Evolutionary conservation across 2,113 vertebrate genomes (phyloP), one percentile per base, ranked within the genome.

Genomic region (Prinia subflava): DNA sequence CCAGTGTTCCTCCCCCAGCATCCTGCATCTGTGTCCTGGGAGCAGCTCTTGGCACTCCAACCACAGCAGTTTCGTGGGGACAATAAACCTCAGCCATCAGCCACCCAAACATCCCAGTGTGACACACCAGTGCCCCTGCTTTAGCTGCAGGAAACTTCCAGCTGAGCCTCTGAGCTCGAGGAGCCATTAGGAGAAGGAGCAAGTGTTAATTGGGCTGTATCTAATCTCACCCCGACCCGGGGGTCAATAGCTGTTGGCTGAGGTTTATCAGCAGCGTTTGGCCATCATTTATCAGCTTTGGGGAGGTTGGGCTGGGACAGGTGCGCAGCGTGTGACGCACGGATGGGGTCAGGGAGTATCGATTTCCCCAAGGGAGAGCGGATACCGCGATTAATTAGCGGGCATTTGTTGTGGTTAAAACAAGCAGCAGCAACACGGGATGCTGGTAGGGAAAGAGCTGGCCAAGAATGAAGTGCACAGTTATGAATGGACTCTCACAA

Each of bases 221-320:
- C 91, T 93, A 96, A 94, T 88, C 89, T 87, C 68, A 89, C 76
- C 60, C 83, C 52, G 37, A 55, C 35, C 88, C 83, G 47, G 52
- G 55, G 92, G 73, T 92, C 83, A 96, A 25, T 24, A 77, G 59
- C 68, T 55, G 42, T 63, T 75, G 59, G 59, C 53, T 75, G 5
- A 91, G 70, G 68, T 96, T 93, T 96, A 89, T 94, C 86, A n/a
- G 79, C 65, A 28, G 42, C 44, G 47, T 75, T 96, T 90, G 80
- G 46, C 75, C 75, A 74, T 30, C 49, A 46, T 88, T 92, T 94
- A 73, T 90, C 69, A 67, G 69, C 92, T 80, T 25, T 55, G 68
- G 73, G 74, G 89, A 92, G 79, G 10, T 49, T 83, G 86, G 44
- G 3, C 42, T 81, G 10, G 10, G 81, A 12, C 42, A 67, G 80